phyloP scores from a whole-genome alignment of 2,888 invertebrate genomes.

The Cetonia aurata region DNA sequence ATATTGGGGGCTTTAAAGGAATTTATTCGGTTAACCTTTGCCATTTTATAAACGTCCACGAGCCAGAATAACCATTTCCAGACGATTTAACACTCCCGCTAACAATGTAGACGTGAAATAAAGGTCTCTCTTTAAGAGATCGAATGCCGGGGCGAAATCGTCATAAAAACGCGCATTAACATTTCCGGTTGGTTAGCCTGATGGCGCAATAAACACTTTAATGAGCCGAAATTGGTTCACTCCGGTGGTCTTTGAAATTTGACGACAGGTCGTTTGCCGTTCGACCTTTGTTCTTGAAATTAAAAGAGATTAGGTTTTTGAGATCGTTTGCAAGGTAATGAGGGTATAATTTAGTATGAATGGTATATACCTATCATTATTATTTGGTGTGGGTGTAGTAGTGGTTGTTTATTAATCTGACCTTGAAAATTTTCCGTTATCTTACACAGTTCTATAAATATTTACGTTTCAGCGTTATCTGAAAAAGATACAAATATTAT shows the following conservation, averaged over 20 bases:
- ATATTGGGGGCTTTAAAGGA: too few species aligned
- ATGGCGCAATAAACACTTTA: slow-evolving; percentile 34
- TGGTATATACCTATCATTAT: too few species aligned
- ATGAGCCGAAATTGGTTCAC: slow-evolving; percentile 27
- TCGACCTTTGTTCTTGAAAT: slow-evolving; percentile 21
- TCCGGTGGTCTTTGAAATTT: slow-evolving; percentile 35
- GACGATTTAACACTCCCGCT: slow-evolving; percentile 3
- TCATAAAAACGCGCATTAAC: slow-evolving; percentile 31
- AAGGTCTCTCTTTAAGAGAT: slow-evolving; percentile 9
- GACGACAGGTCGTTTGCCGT: slow-evolving; percentile 9
- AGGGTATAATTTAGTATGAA: too few species aligned
- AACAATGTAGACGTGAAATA: slow-evolving; percentile 17
- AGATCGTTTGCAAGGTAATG: not conserved
- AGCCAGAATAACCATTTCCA: slow-evolving; percentile 5
- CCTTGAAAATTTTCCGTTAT: too few species aligned
- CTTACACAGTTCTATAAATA: too few species aligned
- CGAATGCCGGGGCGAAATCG: slow-evolving; percentile 1
- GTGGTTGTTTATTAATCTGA: too few species aligned
- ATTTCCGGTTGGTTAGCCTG: slow-evolving; percentile 22
- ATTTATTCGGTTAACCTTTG: too few species aligned
- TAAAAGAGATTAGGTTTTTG: slow-evolving; percentile 13
- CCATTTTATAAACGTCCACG: not conserved
- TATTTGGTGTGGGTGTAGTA: too few species aligned
- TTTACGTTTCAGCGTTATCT: too few species aligned
- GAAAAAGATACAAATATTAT: too few species aligned